Evolutionary conservation across 2,113 vertebrate species (phyloP).

Genomic region (Ailurus styani): DNA sequence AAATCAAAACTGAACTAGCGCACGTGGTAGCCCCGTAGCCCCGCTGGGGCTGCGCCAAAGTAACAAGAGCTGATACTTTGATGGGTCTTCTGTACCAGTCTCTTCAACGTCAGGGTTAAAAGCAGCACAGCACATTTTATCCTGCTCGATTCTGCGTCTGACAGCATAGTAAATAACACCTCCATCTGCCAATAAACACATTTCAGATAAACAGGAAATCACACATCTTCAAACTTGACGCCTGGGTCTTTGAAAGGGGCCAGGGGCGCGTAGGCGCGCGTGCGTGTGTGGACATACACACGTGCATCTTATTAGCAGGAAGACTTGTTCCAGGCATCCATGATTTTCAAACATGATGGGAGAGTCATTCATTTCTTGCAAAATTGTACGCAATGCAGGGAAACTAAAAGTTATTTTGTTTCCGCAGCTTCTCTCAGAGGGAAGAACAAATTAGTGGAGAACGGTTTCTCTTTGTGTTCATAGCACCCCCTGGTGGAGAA

Average conservation of each 20-base stretch:
- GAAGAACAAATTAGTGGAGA: neutral
- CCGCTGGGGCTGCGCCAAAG: neutral
- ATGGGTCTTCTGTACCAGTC: neutral
- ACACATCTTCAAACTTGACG: neutral
- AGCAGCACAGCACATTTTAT: neutral
- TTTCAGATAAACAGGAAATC: neutral
- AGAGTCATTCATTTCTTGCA: neutral
- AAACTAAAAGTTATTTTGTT: constrained; percentile 19
- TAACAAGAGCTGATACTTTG: too few species aligned
- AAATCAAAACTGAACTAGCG: neutral
- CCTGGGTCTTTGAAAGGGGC: neutral
- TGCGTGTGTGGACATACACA: accelerated
- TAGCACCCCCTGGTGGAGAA: constrained; percentile 55
- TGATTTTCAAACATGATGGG: neutral
- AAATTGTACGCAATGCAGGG: constrained; percentile 26
- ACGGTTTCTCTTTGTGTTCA: constrained; percentile 43
- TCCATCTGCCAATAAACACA: neutral
- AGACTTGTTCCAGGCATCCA: neutral
- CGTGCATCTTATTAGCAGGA: neutral
- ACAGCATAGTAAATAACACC: neutral
- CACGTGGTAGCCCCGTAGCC: too few species aligned
- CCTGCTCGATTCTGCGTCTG: neutral
- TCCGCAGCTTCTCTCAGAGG: neutral
- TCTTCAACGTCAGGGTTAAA: neutral
- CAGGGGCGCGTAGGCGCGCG: too few species aligned